Conservation (phyloP, 2,113 vertebrate species). For the Megaleporinus macrocephalus region DNA sequence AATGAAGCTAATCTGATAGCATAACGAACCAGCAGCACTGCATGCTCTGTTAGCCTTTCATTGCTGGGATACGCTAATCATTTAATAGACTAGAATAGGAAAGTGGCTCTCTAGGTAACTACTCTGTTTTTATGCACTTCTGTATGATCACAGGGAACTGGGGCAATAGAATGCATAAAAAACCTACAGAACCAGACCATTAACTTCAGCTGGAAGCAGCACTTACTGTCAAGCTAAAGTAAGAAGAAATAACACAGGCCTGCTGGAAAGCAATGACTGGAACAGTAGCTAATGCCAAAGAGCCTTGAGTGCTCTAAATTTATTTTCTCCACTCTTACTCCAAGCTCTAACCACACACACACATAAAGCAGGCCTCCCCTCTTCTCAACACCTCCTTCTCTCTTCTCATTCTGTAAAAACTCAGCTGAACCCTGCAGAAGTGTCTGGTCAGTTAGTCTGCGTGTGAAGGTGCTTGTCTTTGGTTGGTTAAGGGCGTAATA, state of each 20-base stretch:
- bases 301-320: slow-evolving; percentile 1
- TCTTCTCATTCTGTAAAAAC: slow-evolving; percentile 48
- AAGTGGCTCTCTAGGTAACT: background rate
- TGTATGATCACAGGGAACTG: background rate
- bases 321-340: slow-evolving; percentile 2
- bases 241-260: background rate
- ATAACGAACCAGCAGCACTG: background rate
- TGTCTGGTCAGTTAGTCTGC: slow-evolving; percentile 32
- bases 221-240: background rate
- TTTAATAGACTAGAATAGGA: background rate
- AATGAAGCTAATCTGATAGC: background rate
- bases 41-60: background rate
- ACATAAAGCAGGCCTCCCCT: background rate
- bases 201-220: background rate
- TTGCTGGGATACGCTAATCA: slow-evolving; percentile 10
- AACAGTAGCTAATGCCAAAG: slow-evolving; percentile 21
- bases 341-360: background rate
- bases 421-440: slow-evolving; percentile 54
- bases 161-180: background rate
- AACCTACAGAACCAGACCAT: background rate
- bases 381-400: background rate
- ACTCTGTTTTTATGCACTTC: background rate
- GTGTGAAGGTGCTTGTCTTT: slow-evolving; percentile 17
- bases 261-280: background rate
- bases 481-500: slow-evolving; percentile 37